Conservation (phyloP, 2,888 invertebrate genomes). For the Trilocha varians region DNA sequence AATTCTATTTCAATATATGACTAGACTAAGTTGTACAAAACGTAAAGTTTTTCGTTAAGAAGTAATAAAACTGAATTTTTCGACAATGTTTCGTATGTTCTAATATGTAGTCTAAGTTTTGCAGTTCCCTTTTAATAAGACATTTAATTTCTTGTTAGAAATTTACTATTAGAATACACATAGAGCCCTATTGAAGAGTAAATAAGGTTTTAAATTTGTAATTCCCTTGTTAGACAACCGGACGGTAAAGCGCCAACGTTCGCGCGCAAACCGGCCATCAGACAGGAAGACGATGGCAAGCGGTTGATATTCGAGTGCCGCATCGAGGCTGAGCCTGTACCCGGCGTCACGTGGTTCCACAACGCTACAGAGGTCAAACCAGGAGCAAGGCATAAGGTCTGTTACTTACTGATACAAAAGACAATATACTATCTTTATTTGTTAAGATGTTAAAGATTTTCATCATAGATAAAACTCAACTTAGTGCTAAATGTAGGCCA, state of each 20-base stretch:
- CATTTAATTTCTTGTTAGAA: too few relatives aligned
- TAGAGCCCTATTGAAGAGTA: too few relatives aligned
- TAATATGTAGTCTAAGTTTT: too few relatives aligned
- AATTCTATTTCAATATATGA: constrained; percentile 3
- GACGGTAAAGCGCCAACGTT: constrained; percentile 98
- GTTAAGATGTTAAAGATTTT: too few relatives aligned
- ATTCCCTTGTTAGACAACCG: constrained; percentile 96
- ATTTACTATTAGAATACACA: too few relatives aligned
- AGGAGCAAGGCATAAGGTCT: constrained; percentile 89
- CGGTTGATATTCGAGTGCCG: constrained; percentile 94
- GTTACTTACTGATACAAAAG: constrained; percentile 1
- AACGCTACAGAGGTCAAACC: constrained; percentile 86
- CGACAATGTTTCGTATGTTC: too few relatives aligned
- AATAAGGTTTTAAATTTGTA: too few relatives aligned
- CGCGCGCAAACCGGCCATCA: constrained; percentile 96
- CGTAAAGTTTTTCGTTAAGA: background rate
- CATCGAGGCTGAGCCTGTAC: constrained; percentile 93
- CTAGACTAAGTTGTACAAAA: background rate
- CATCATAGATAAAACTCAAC: too few relatives aligned
- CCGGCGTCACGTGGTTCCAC: constrained; percentile 92
- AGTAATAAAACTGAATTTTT: background rate
- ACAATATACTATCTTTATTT: background rate
- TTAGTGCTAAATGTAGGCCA: too few relatives aligned
- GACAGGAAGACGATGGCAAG: constrained; percentile 97
- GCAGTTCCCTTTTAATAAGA: too few relatives aligned